A percentile compares a stretch with the other conserved stretches of the same genome.
phyloP scores from a whole-genome alignment of 2,113 vertebrate species.

The Phyllopteryx taeniolatus region DNA sequence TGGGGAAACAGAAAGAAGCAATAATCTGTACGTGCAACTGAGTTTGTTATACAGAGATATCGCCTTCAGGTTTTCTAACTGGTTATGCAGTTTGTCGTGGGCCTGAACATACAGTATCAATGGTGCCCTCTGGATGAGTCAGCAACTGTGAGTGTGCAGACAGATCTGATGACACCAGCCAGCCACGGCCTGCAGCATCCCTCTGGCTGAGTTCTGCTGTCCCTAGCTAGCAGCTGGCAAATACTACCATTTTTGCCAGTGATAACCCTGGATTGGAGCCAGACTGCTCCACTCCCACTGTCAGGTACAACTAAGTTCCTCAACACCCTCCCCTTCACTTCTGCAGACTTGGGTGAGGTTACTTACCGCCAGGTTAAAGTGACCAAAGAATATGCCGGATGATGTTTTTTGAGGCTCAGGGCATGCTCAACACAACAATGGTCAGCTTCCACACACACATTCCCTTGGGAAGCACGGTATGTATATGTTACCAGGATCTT shows the following conservation, averaged over 20 bases:
- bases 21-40: background rate
- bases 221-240: constrained; percentile 65
- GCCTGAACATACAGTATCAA: constrained; percentile 5
- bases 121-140: constrained; percentile 13
- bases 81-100: background rate
- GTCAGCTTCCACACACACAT: constrained; percentile 39
- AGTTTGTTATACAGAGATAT: background rate
- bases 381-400: constrained; percentile 42
- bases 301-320: constrained; percentile 10
- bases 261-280: constrained; percentile 54
- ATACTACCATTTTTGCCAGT: constrained; percentile 38
- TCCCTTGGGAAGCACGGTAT: constrained; percentile 37
- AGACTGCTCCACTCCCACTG: constrained; percentile 16
- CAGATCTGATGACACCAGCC: constrained; percentile 18
- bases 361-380: constrained; percentile 38
- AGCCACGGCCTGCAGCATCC: constrained; percentile 36
- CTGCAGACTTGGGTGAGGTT: constrained; percentile 33
- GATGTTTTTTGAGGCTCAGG: constrained; percentile 51
- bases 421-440: constrained; percentile 33
- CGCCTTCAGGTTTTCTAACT: background rate
- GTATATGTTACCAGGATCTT: constrained; percentile 58
- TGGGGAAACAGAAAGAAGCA: constrained; percentile 1
- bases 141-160: constrained; percentile 9
- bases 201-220: constrained; percentile 47
- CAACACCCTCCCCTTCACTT: background rate